These are phyloP conservation scores for Manis javanica DNA, from an alignment of 2,797 vertebrate genomes.

Conservation along the genomic window DNA sequence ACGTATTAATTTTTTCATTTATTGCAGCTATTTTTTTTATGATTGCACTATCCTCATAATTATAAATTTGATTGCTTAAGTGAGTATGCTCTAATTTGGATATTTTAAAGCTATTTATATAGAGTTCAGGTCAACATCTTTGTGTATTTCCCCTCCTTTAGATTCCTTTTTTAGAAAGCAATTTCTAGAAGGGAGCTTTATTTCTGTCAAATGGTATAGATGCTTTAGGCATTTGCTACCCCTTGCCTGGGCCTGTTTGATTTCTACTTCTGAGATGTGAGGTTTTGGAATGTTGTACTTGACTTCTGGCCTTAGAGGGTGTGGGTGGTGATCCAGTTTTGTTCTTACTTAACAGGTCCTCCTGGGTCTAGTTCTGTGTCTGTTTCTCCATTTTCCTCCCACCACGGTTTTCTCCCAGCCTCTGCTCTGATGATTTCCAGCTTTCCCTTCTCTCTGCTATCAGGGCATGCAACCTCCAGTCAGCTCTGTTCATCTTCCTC, in stretches of 20 bases:
- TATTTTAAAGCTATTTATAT: slow-evolving; percentile 33
- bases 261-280: neutral
- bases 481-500: neutral
- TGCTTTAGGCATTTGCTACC: neutral
- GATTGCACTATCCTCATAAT: neutral
- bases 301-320: neutral
- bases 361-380: neutral
- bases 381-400: neutral
- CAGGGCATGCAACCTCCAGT: neutral
- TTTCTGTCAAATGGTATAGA: neutral
- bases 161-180: slow-evolving; percentile 31
- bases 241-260: neutral
- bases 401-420: neutral
- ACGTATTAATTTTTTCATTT: neutral
- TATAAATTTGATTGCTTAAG: slow-evolving; percentile 19
- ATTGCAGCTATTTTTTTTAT: neutral
- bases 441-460: slow-evolving; percentile 10
- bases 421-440: neutral
- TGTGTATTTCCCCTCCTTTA: neutral
- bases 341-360: neutral
- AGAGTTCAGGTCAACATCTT: neutral
- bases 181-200: neutral
- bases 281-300: neutral
- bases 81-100: neutral
- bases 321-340: neutral